A percentile compares a stretch with the other conserved stretches of the same genome.
phyloP scores from a whole-genome alignment of 2,888 invertebrate genomes.

The Sclerodermus sp. region DNA sequence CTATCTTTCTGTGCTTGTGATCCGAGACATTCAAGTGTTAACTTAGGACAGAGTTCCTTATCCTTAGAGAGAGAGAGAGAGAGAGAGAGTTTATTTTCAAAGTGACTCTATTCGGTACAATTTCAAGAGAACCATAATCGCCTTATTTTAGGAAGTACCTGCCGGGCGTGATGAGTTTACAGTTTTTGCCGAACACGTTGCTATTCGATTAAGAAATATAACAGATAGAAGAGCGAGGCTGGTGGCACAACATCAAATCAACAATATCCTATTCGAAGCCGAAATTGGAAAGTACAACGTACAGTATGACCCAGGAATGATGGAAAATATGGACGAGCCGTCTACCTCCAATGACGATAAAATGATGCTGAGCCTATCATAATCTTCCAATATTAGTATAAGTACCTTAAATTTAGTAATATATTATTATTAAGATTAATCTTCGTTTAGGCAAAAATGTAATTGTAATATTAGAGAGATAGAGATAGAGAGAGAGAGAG shows the following conservation, averaged over 20 bases:
- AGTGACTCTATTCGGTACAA: no score
- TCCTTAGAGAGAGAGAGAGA: no score
- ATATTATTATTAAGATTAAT: conserved; percentile 4
- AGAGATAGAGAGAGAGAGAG: no score
- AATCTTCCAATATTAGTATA: no score
- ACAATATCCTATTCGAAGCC: conserved; percentile 18
- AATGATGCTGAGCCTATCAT: conserved; percentile 1
- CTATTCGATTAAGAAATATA: conserved; percentile 14
- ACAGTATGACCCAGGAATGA: conserved; percentile 5
- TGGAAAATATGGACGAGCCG: conserved; percentile 12
- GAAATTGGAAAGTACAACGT: conserved; percentile 17
- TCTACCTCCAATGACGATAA: conserved; percentile 14
- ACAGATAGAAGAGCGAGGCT: conserved; percentile 12
- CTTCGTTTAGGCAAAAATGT: no score
- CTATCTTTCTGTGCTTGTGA: no score
- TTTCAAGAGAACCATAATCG: no score
- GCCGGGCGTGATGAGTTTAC: conserved; percentile 15
- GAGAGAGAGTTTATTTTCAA: no score
- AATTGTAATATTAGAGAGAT: no score
- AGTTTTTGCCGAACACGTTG: conserved; percentile 18
- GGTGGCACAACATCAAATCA: conserved; percentile 17
- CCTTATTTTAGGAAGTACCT: background rate
- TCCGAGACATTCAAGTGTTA: no score
- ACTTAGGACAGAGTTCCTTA: no score
- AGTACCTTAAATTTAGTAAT: no score